These are phyloP conservation scores for Macquaria ambigua DNA, from an alignment of 2,113 vertebrate genomes.

Conservation along the genomic window DNA sequence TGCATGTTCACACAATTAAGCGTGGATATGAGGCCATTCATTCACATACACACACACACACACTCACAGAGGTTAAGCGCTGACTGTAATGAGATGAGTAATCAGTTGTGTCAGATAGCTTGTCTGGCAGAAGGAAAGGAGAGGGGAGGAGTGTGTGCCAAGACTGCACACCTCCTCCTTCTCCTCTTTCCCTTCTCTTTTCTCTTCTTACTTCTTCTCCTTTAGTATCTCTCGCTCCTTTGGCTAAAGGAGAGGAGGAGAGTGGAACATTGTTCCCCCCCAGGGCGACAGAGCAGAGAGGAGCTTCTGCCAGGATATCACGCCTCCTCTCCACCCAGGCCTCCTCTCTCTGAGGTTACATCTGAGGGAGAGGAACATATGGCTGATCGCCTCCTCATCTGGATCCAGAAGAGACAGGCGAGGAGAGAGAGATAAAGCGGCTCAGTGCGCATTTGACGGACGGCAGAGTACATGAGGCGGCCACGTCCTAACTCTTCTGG, in stretches of 20 bases:
- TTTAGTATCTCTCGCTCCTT: slow-evolving; percentile 22
- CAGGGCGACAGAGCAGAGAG: slow-evolving; percentile 47
- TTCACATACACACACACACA: slow-evolving; percentile 43
- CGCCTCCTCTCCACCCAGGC: slow-evolving; percentile 38
- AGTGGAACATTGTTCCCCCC: slow-evolving; percentile 43
- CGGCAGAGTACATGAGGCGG: neutral
- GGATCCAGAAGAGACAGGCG: slow-evolving; percentile 54
- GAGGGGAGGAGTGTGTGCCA: slow-evolving; percentile 50
- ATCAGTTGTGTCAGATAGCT: slow-evolving; percentile 81
- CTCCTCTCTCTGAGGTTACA: slow-evolving; percentile 44
- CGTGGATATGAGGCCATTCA: slow-evolving; percentile 11
- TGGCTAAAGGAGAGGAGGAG: slow-evolving; percentile 31
- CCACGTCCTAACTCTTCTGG: neutral
- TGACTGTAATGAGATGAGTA: slow-evolving; percentile 78
- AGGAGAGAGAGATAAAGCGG: slow-evolving; percentile 15
- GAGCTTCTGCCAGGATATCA: slow-evolving; percentile 58
- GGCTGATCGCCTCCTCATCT: slow-evolving; percentile 57
- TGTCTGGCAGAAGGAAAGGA: slow-evolving; percentile 63
- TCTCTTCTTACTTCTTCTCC: slow-evolving; percentile 14
- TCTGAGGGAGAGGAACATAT: slow-evolving; percentile 55
- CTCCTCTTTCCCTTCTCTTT: neutral
- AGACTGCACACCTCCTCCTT: slow-evolving; percentile 37
- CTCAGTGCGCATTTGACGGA: slow-evolving; percentile 41
- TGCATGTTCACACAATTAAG: slow-evolving; percentile 47
- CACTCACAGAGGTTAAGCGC: slow-evolving; percentile 63